Conservation (phyloP, 1,140 invertebrate genomes). For the Tenebrio molitor region DNA sequence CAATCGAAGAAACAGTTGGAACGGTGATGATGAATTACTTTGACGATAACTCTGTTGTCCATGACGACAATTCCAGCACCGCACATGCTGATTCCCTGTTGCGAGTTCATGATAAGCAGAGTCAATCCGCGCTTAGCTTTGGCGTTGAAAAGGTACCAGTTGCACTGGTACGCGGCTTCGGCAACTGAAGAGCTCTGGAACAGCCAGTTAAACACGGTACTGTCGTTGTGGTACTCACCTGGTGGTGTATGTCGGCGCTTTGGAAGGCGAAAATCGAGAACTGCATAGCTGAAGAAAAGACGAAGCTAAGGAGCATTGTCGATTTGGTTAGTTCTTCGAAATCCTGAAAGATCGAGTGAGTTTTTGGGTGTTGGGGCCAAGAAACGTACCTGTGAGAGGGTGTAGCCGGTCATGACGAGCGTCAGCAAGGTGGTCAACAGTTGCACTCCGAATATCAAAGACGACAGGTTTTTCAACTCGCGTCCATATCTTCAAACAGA, state of each 20-base stretch:
- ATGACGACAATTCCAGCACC: too few relatives aligned
- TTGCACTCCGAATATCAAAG: conserved; percentile 11
- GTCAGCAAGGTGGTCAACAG: conserved; percentile 12
- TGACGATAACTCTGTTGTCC: too few relatives aligned
- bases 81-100: conserved; percentile 29
- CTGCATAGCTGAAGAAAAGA: background rate
- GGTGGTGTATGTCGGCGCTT: conserved; percentile 1
- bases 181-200: conserved; percentile 41
- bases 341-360: conserved; percentile 25
- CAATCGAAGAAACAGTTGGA: too few relatives aligned
- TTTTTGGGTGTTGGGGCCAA: background rate
- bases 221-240: conserved; percentile 1
- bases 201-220: too few relatives aligned
- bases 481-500: conserved; percentile 40
- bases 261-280: conserved; percentile 39
- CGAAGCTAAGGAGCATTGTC: background rate
- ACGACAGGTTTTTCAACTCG: conserved; percentile 36
- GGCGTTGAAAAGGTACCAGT: conserved; percentile 47
- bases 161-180: conserved; percentile 27
- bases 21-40: too few relatives aligned
- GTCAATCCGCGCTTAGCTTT: conserved; percentile 30
- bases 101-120: conserved; percentile 38
- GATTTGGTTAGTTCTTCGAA: conserved; percentile 2
- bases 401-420: conserved; percentile 35
- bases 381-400: conserved; percentile 1